phyloP scores from a whole-genome alignment of 2,888 invertebrate genomes.

The Romanomermis culicivorax region DNA sequence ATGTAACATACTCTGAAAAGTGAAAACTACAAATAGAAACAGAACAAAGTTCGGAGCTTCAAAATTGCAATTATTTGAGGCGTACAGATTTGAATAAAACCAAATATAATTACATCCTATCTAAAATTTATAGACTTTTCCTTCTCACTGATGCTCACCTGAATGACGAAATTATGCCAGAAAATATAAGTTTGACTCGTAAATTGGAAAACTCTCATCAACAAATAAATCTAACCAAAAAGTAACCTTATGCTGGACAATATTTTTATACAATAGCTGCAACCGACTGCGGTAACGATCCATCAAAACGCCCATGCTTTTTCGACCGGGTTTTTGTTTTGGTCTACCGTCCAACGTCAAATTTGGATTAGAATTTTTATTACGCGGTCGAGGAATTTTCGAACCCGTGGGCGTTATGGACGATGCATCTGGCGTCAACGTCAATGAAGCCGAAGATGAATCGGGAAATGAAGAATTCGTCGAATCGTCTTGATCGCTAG shows the following conservation, averaged over 20 bases:
- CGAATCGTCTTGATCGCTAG: neutral
- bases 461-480: too few species aligned
- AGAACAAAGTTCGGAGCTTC: too few species aligned
- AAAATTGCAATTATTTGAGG: too few species aligned
- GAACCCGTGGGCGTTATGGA: neutral
- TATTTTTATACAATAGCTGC: conserved; percentile 47
- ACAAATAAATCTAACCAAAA: too few species aligned
- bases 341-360: conserved; percentile 4
- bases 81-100: too few species aligned
- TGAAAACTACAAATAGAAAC: too few species aligned
- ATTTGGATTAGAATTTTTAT: neutral
- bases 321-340: conserved; percentile 2
- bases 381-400: neutral
- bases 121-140: too few species aligned
- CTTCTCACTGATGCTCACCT: too few species aligned
- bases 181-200: too few species aligned
- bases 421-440: neutral
- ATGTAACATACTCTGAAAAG: neutral
- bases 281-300: conserved; percentile 41
- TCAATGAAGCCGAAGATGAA: neutral
- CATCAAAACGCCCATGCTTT: conserved; percentile 22
- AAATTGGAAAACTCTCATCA: too few species aligned
- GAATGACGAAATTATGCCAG: too few species aligned
- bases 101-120: too few species aligned
- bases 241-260: conserved; percentile 33